phyloP scores from a whole-genome alignment of 2,797 vertebrate genomes.

The Pantherophis alleghaniensis region DNA sequence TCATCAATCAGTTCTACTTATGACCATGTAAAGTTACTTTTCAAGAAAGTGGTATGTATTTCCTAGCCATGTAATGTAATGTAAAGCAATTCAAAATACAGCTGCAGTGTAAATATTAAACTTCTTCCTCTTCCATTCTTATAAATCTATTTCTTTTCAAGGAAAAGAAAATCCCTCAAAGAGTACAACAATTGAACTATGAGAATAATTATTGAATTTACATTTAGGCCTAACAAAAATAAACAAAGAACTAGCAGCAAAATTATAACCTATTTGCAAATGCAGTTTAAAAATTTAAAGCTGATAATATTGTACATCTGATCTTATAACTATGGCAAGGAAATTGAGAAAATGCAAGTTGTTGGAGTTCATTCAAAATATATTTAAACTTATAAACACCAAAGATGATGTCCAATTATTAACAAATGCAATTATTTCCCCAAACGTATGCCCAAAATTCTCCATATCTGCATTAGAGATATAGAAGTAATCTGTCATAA shows the following conservation, averaged over 20 bases:
- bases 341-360: background rate
- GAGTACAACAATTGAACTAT: background rate
- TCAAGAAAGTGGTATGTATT: background rate
- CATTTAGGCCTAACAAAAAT: background rate
- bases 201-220: background rate
- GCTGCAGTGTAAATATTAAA: background rate
- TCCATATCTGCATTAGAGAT: background rate
- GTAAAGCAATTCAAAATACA: background rate
- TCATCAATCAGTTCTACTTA: background rate
- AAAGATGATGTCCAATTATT: background rate
- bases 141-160: background rate
- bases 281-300: background rate
- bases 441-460: background rate
- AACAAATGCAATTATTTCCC: background rate
- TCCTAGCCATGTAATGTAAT: background rate
- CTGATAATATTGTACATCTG: background rate
- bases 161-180: background rate
- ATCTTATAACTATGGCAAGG: background rate
- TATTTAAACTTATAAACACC: background rate
- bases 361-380: background rate
- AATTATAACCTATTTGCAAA: background rate
- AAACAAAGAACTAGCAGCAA: background rate
- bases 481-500: background rate
- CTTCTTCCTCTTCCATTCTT: background rate
- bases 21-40: background rate